These are phyloP conservation scores for Eilema sororculum DNA, from an alignment of 2,888 invertebrate genomes.

Conservation along the genomic window DNA sequence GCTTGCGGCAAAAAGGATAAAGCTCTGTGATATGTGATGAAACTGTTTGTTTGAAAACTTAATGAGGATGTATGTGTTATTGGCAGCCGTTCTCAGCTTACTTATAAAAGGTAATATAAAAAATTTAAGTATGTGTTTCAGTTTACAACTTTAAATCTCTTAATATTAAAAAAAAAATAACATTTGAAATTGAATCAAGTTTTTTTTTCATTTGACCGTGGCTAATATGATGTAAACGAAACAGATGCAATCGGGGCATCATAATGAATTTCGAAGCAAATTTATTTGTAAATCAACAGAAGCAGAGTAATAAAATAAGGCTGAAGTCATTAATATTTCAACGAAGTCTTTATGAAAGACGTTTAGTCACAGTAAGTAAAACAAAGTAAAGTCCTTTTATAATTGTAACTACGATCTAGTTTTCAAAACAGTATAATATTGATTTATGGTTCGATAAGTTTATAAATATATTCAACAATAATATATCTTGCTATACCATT, in stretches of 20 bases:
- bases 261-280: no score
- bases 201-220: not conserved
- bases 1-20: constrained; percentile 53
- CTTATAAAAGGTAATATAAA: constrained; percentile 76
- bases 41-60: constrained; percentile 69
- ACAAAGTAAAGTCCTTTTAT: not conserved
- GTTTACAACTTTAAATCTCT: not conserved
- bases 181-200: not conserved
- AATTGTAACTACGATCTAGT: not conserved
- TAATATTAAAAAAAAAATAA: not conserved
- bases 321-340: constrained; percentile 32
- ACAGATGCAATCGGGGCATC: constrained; percentile 25
- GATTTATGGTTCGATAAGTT: not conserved
- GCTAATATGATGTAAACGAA: constrained; percentile 25
- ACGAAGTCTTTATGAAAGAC: constrained; percentile 28
- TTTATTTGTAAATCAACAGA: constrained; percentile 39
- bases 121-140: constrained; percentile 15
- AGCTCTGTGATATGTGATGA: constrained; percentile 76
- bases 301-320: constrained; percentile 23
- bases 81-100: constrained; percentile 71
- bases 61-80: constrained; percentile 81
- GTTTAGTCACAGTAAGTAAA: constrained; percentile 2
- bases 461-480: constrained; percentile 1
- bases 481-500: constrained; percentile 13
- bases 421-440: not conserved